Evolutionary conservation across 2,888 invertebrate genomes (phyloP).

Genomic region (Pachymerium ferrugineum): DNA sequence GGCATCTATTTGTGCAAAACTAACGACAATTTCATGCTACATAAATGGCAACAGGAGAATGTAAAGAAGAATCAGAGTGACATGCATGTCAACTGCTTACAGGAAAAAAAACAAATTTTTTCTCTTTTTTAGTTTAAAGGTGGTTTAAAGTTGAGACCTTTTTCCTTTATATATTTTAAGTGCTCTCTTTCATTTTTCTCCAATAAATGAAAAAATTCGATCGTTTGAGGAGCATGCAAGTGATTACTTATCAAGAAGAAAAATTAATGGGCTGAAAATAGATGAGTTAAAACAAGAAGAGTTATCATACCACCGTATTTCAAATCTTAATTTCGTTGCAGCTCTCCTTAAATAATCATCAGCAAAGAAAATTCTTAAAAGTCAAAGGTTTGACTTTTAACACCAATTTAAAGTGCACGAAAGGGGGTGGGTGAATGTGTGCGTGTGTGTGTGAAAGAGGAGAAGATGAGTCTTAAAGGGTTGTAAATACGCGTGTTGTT

Average conservation of each 20-base stretch:
- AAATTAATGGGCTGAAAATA: neutral
- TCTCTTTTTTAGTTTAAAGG: too few relatives aligned
- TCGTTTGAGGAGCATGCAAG: neutral
- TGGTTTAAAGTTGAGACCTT: too few relatives aligned
- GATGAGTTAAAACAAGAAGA: neutral
- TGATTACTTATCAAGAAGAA: neutral
- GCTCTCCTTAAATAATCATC: neutral
- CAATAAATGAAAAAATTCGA: constrained; percentile 3
- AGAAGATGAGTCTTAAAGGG: neutral
- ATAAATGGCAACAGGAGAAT: too few relatives aligned
- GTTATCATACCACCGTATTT: neutral
- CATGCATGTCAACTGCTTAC: neutral
- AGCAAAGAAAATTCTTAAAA: neutral
- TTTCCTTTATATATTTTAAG: too few relatives aligned
- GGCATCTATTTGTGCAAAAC: neutral
- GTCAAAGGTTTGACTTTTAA: neutral
- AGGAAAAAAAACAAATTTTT: neutral
- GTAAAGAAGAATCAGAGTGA: too few relatives aligned
- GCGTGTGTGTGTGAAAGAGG: too few relatives aligned
- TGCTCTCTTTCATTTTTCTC: too few relatives aligned
- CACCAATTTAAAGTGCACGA: neutral
- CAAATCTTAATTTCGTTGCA: neutral
- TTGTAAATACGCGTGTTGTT: neutral
- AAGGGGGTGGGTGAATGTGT: neutral
- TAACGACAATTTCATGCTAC: neutral